Percentiles rank a stretch among this genome's conserved stretches.
phyloP scores from a whole-genome alignment of 92 coral and sea anemone genomes.

The Pocillopora meandrina region DNA sequence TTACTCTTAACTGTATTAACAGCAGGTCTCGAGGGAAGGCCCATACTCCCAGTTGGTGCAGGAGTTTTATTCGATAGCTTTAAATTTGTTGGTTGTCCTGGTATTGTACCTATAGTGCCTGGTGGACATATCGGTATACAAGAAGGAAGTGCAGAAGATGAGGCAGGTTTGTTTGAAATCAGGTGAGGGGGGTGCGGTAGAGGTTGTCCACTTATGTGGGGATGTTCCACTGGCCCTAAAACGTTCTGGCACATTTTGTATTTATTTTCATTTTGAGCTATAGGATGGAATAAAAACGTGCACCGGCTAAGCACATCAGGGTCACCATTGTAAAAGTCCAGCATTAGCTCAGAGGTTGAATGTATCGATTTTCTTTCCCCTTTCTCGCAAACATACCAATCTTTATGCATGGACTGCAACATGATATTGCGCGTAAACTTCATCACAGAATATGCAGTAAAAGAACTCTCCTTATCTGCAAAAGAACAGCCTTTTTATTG shows the following conservation, averaged over 20 bases:
- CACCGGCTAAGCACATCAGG: constrained; percentile 49
- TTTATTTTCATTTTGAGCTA: constrained; percentile 27
- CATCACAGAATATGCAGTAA: constrained; percentile 23
- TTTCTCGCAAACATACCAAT: constrained; percentile 37
- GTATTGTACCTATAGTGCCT: background rate
- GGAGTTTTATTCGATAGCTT: background rate
- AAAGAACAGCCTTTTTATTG: background rate
- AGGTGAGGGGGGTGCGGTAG: constrained; percentile 9
- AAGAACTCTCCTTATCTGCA: constrained; percentile 33
- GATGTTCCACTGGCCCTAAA: constrained; percentile 20
- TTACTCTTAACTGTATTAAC: background rate
- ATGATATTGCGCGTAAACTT: constrained; percentile 22
- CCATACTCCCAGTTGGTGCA: background rate
- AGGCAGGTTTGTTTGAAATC: background rate
- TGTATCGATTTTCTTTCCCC: background rate
- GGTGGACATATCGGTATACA: constrained; percentile 26
- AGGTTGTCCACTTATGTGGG: constrained; percentile 45
- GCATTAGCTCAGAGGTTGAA: constrained; percentile 7
- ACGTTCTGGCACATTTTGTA: constrained; percentile 43
- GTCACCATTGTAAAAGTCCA: constrained; percentile 52
- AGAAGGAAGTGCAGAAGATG: background rate
- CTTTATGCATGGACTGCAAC: constrained; percentile 16
- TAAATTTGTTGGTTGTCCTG: background rate
- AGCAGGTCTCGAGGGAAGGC: background rate
- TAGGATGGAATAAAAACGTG: constrained; percentile 54